Base-by-base conservation (phyloP, 2,888 invertebrate species). In the Melinopterus prodromus region DNA sequence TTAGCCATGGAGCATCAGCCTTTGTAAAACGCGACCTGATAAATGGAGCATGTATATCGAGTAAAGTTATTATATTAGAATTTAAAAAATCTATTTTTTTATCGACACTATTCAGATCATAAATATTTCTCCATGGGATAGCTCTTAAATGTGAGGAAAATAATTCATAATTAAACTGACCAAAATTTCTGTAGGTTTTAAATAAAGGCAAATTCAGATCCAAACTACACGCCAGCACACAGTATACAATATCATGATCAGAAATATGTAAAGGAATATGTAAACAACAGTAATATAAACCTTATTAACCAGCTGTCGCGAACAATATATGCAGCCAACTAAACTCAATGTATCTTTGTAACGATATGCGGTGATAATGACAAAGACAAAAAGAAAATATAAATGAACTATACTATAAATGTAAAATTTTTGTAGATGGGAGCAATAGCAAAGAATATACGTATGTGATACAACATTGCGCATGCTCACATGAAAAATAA, bases 1-100 rank as follows among this genome's bases (percentile, higher is more conserved):
- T 53, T 7, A 53, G 53, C 53, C 53, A 76, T n/a, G 76, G 76
- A 76, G 37, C 76, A 16, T 26, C 35, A 14, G 76, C 53, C 37
- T 53, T 76, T 9, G 36, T 37, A 15, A 76, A 76, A 35, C 36
- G 36, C 35, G 37, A 53, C 12, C 35, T 76, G 12, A 76, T 15
- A 76, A 16, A 76, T 15, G 76, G 76, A n/a, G 76, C 76, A 15
- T 76, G 76, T 14, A 26, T 35, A 76, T 76, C 76, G 9, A 76
- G 15, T n/a, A 76, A 36, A 0, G 37, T 16, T n/a, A 38, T 15
- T 9, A 76, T 35, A 76, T 38, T 16, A 1, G 16, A 26, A 15
- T 38, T 76, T 5, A 76, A 53, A 14, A 76, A 76, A 4, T 16
- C 37, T n/a, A 76, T n/a, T 15, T 76, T 76, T 38, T 35, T 35